phyloP scores from a whole-genome alignment of 2,113 vertebrate genomes.

The Danionella cerebrum region DNA sequence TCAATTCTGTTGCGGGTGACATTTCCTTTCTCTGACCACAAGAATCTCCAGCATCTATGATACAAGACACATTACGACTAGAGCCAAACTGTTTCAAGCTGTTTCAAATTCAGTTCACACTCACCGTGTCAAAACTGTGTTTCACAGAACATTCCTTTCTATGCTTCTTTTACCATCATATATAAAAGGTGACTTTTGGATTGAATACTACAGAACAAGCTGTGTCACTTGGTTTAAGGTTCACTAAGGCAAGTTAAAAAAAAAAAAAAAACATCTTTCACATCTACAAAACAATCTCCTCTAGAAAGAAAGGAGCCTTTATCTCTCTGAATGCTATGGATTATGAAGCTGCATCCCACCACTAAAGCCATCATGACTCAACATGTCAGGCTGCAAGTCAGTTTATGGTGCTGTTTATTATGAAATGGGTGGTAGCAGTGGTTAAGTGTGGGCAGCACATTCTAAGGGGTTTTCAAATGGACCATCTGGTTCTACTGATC shows the following conservation, averaged over 20 bases:
- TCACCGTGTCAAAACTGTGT: not conserved
- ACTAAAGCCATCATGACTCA: conserved; percentile 12
- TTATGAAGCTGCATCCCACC: not conserved
- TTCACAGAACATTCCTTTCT: not conserved
- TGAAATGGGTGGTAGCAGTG: not conserved
- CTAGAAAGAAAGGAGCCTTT: not conserved
- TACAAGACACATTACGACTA: not conserved
- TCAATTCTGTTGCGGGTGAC: conserved; percentile 9
- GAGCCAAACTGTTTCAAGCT: conserved; percentile 4
- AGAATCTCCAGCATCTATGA: conserved; percentile 21
- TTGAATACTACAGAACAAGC: not conserved
- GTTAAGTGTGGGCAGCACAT: conserved; percentile 25
- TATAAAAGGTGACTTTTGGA: not conserved
- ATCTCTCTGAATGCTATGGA: not conserved
- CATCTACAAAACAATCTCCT: not conserved
- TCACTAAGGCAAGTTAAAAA: not conserved
- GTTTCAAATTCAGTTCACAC: not conserved
- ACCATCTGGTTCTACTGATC: conserved; percentile 31
- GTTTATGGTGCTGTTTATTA: conserved; percentile 25
- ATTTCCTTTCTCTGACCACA: conserved; percentile 33
- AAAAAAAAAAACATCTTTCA: not conserved
- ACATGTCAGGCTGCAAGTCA: not conserved
- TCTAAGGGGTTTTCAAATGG: conserved; percentile 15
- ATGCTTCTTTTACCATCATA: not conserved
- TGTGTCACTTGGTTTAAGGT: not conserved